Evolutionary conservation across 2,888 invertebrate species (phyloP).

Genomic region (Leptinotarsa tumamoca): DNA sequence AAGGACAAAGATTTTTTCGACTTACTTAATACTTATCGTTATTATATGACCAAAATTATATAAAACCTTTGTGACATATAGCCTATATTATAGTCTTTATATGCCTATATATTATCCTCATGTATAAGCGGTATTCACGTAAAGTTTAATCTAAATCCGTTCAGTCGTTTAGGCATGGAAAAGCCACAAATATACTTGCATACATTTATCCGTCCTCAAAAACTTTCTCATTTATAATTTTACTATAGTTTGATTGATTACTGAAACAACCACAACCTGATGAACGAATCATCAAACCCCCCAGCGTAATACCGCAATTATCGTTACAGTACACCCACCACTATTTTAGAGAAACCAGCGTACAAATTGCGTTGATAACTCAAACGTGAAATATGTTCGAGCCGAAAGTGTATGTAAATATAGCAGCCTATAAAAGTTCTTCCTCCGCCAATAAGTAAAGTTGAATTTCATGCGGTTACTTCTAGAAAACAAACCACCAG

Average conservation of each 20-base stretch:
- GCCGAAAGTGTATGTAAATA: conserved; percentile 49
- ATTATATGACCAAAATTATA: too few species aligned
- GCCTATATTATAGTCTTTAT: too few species aligned
- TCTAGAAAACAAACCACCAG: conserved; percentile 50
- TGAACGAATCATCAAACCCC: neutral
- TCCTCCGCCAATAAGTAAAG: conserved; percentile 52
- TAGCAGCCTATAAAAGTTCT: conserved; percentile 48
- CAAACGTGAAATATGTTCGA: conserved; percentile 44
- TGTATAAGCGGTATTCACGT: too few species aligned
- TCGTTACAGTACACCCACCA: conserved; percentile 22
- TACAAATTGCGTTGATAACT: conserved; percentile 34
- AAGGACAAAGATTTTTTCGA: too few species aligned
- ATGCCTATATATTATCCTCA: too few species aligned
- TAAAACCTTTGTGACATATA: too few species aligned
- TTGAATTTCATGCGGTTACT: conserved; percentile 52
- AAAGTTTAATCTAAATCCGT: too few species aligned
- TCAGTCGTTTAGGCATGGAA: too few species aligned
- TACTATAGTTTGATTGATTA: neutral
- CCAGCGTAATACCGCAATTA: conserved; percentile 31
- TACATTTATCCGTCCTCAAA: too few species aligned
- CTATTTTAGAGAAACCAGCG: conserved; percentile 31
- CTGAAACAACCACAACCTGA: neutral
- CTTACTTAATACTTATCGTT: too few species aligned
- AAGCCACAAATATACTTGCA: too few species aligned
- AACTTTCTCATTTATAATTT: too few species aligned